Conservation (phyloP, 2,888 invertebrate species). For the Spodoptera littoralis region DNA sequence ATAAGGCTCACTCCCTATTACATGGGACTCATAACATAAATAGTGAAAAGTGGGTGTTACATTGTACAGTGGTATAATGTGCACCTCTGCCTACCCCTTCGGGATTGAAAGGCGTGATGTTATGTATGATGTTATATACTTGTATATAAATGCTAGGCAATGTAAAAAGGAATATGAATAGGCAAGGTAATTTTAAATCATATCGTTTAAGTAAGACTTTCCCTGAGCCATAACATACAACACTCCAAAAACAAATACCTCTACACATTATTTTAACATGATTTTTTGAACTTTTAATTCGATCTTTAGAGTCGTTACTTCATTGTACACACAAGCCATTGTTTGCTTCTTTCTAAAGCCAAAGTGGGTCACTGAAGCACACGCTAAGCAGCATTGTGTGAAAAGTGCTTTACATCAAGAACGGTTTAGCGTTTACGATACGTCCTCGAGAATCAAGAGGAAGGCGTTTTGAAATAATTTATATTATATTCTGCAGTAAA, state of each 20-base stretch:
- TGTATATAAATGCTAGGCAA: too few species aligned
- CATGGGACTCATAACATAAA: too few species aligned
- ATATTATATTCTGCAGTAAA: constrained; percentile 62
- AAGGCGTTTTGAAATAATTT: constrained; percentile 66
- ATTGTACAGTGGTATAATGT: too few species aligned
- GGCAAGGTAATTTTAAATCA: too few species aligned
- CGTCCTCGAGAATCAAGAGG: constrained; percentile 46
- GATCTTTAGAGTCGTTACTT: constrained; percentile 14
- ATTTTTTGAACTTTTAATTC: constrained; percentile 25
- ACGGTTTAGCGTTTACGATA: constrained; percentile 35
- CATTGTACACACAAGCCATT: constrained; percentile 30
- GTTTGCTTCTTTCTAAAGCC: constrained; percentile 28
- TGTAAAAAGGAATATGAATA: too few species aligned
- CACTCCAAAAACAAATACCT: constrained; percentile 19
- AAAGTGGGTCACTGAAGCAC: constrained; percentile 45
- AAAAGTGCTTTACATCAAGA: constrained; percentile 38
- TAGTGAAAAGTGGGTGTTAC: too few species aligned
- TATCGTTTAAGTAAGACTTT: too few species aligned
- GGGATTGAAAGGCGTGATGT: too few species aligned
- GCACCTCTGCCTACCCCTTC: too few species aligned
- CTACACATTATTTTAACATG: constrained; percentile 22
- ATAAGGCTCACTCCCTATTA: too few species aligned
- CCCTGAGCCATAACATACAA: background rate
- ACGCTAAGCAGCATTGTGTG: constrained; percentile 29
- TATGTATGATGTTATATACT: too few species aligned